These are phyloP conservation scores for Epizoanthus stellaris DNA, from an alignment of 92 coral and sea anemone species.

Conservation along the genomic window DNA sequence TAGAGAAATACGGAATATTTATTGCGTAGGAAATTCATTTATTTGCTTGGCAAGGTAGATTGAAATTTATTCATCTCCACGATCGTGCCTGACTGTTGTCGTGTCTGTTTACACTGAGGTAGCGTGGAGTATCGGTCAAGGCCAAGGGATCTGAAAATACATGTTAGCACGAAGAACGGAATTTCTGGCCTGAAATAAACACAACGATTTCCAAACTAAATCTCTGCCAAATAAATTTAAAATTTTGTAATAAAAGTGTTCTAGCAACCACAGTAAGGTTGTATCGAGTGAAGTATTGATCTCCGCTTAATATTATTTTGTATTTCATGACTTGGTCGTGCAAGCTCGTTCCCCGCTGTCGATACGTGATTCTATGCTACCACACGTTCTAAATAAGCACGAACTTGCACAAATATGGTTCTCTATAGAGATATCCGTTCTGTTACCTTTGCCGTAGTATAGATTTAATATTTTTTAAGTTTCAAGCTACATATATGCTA, in stretches of 20 bases:
- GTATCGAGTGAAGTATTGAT: neutral
- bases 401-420: neutral
- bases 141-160: slow-evolving; percentile 7
- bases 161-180: neutral
- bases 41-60: slow-evolving; percentile 48
- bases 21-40: slow-evolving; percentile 40
- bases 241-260: slow-evolving; percentile 13
- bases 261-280: neutral
- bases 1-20: neutral
- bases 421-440: neutral
- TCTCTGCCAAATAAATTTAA: slow-evolving; percentile 6
- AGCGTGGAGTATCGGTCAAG: slow-evolving; percentile 43
- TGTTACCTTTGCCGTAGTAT: neutral
- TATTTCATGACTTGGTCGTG: slow-evolving; percentile 13
- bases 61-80: slow-evolving; percentile 53
- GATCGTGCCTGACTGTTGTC: neutral
- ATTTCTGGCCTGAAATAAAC: neutral
- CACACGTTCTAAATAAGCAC: neutral
- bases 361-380: neutral
- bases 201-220: slow-evolving; percentile 1
- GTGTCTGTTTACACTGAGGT: slow-evolving; percentile 57
- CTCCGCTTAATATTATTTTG: neutral
- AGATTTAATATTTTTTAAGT: neutral
- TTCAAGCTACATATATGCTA: neutral
- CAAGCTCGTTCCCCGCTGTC: neutral